Evolutionary conservation across 2,888 invertebrate species (phyloP).

Genomic region (Lydus trimaculatus): DNA sequence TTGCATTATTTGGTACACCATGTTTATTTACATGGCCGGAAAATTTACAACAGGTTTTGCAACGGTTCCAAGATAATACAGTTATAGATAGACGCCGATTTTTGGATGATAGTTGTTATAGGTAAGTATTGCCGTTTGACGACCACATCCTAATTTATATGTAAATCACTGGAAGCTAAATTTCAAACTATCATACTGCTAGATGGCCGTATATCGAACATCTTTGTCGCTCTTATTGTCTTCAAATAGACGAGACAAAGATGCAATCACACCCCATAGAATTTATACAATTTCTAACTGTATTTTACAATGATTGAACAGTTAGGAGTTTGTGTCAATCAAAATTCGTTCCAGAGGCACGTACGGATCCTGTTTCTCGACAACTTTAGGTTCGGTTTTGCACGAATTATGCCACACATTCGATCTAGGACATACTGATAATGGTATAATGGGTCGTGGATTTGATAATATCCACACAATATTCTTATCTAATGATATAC

Average conservation of each 20-base stretch:
- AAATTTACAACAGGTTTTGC: conserved; percentile 70
- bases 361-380: conserved; percentile 86
- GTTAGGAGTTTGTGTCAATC: too few species aligned
- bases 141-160: too few species aligned
- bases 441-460: conserved; percentile 93
- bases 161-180: too few species aligned
- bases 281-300: too few species aligned
- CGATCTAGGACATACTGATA: conserved; percentile 88
- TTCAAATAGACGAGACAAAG: too few species aligned
- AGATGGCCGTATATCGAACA: neutral
- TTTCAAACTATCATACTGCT: too few species aligned
- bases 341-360: conserved; percentile 68
- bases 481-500: conserved; percentile 62
- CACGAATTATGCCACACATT: conserved; percentile 96
- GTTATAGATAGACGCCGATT: conserved; percentile 75
- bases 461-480: conserved; percentile 84
- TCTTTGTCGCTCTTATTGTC: too few species aligned
- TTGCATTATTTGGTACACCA: conserved; percentile 90
- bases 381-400: conserved; percentile 88
- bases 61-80: conserved; percentile 66
- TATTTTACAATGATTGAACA: too few species aligned
- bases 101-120: conserved; percentile 93
- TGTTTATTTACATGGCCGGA: conserved; percentile 92
- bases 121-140: conserved; percentile 61
- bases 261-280: too few species aligned